Percentiles rank a stretch among this genome's conserved stretches.
Evolutionary conservation across 2,797 vertebrate species (phyloP).

Genomic region (Nothura maculosa): DNA sequence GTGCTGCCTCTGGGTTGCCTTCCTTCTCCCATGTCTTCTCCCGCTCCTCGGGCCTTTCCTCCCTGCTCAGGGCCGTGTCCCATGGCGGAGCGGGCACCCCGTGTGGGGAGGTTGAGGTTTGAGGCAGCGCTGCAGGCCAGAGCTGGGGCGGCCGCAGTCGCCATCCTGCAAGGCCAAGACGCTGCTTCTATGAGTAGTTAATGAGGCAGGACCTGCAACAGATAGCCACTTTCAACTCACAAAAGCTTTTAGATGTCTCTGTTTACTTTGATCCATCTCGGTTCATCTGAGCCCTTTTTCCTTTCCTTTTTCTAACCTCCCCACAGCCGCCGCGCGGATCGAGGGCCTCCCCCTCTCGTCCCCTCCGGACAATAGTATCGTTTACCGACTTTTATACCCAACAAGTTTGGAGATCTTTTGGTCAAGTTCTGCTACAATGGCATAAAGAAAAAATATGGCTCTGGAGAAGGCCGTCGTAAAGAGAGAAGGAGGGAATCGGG

Average conservation of each 20-base stretch:
- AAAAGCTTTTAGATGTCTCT: conserved; percentile 96
- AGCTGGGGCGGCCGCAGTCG: conserved; percentile 76
- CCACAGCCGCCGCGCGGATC: conserved; percentile 80
- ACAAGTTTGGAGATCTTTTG: conserved; percentile 82
- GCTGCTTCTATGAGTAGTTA: conserved; percentile 93
- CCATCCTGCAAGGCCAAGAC: conserved; percentile 88
- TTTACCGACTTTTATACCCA: conserved; percentile 91
- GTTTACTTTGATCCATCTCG: conserved; percentile 95
- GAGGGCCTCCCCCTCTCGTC: conserved; percentile 79
- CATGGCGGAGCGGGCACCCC: conserved; percentile 61
- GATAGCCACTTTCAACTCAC: conserved; percentile 90
- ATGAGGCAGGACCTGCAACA: conserved; percentile 93
- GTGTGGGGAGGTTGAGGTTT: conserved; percentile 75
- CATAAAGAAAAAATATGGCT: conserved; percentile 72
- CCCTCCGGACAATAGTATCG: conserved; percentile 91
- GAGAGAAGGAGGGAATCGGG: conserved; percentile 37
- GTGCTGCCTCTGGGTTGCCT: background rate
- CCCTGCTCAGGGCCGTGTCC: conserved; percentile 9
- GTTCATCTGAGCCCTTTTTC: conserved; percentile 93
- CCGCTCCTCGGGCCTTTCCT: background rate
- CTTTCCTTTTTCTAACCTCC: conserved; percentile 75
- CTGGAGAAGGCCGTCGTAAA: conserved; percentile 65
- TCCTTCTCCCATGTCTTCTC: background rate
- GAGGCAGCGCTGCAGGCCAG: conserved; percentile 72
- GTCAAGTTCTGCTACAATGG: conserved; percentile 78